Percentiles rank a stretch among this genome's conserved stretches.
Evolutionary conservation across 2,888 invertebrate genomes (phyloP).

Genomic region (Melanophora roralis): DNA sequence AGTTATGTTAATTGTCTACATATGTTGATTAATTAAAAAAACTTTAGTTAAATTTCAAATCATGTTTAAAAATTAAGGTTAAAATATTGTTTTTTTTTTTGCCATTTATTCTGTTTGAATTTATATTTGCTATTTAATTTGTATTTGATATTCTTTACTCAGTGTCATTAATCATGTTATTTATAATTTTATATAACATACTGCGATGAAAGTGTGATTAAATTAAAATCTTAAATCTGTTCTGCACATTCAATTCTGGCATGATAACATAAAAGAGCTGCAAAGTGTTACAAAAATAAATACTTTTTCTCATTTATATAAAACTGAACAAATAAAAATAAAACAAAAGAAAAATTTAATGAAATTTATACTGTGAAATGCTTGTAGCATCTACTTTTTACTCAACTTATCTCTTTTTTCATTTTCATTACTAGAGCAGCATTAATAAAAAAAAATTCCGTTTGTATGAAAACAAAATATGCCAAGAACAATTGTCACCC

Average conservation of each 20-base stretch:
- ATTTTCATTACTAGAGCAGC: slow-evolving; percentile 7
- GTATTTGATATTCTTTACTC: not conserved
- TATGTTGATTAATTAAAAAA: not conserved
- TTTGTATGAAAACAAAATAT: slow-evolving; percentile 20
- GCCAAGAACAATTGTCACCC: slow-evolving; percentile 41
- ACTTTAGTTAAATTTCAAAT: not conserved
- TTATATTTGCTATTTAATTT: not conserved
- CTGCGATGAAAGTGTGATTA: slow-evolving; percentile 28
- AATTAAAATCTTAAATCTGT: slow-evolving; percentile 34
- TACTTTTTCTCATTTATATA: too few species aligned
- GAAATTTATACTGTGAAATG: slow-evolving; percentile 42
- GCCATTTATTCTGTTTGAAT: not conserved
- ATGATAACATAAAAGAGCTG: slow-evolving; percentile 16
- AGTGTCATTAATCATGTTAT: not conserved
- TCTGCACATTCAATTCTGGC: not conserved
- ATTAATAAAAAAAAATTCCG: not conserved
- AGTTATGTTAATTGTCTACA: not conserved
- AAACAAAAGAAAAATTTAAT: slow-evolving; percentile 34
- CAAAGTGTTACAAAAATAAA: not conserved
- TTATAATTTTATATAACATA: slow-evolving; percentile 35
- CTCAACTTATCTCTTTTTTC: not conserved
- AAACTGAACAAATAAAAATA: not conserved
- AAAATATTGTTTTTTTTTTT: not conserved
- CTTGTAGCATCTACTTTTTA: slow-evolving; percentile 26
- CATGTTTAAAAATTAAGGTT: not conserved